Evolutionary conservation across 1,140 invertebrate genomes (phyloP).

Genomic region (Spodoptera litura): DNA sequence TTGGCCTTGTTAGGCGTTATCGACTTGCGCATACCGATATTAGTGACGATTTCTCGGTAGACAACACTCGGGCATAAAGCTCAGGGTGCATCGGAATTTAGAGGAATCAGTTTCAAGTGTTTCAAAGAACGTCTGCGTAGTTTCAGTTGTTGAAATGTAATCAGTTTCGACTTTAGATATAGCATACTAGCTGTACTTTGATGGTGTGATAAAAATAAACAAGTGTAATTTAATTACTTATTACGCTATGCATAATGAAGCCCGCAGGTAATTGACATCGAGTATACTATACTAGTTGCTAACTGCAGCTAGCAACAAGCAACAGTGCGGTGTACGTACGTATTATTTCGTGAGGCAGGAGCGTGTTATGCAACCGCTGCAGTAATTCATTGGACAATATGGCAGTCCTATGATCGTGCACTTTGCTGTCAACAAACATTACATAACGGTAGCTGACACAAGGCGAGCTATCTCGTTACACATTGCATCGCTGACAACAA

Average conservation of each 20-base stretch:
- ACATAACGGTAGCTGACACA: neutral
- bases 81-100: slow-evolving; percentile 39
- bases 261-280: slow-evolving; percentile 12
- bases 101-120: slow-evolving; percentile 30
- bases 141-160: slow-evolving; percentile 23
- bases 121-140: slow-evolving; percentile 23
- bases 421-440: slow-evolving; percentile 15
- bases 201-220: neutral
- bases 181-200: neutral
- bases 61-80: slow-evolving; percentile 24
- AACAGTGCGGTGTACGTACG: neutral
- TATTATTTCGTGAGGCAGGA: slow-evolving; percentile 8
- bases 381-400: slow-evolving; percentile 30
- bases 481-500: neutral
- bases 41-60: slow-evolving; percentile 43
- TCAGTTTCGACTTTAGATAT: neutral
- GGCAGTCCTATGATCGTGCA: slow-evolving; percentile 1
- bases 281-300: neutral
- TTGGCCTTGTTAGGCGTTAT: slow-evolving; percentile 54
- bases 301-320: neutral
- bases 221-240: neutral
- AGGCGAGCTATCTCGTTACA: neutral
- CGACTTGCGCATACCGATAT: slow-evolving; percentile 54
- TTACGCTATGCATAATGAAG: neutral
- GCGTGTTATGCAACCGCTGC: slow-evolving; percentile 7